Percentiles rank a stretch among this genome's conserved stretches.
Conservation (phyloP, 2,797 vertebrate species). For the Hydrophis major region DNA sequence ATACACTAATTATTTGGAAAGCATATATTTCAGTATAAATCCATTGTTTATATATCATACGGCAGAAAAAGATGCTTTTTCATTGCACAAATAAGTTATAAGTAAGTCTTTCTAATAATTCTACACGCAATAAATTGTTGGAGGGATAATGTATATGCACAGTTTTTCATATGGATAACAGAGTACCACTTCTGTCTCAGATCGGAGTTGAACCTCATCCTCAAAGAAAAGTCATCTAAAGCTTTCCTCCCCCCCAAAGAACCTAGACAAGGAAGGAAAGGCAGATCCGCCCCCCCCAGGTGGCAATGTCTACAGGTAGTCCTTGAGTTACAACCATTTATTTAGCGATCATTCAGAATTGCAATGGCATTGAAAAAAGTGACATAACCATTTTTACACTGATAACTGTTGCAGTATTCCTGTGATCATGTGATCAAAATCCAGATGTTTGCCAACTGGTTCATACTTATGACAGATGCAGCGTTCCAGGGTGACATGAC, state of each 20-base stretch:
- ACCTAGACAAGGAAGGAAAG: not conserved
- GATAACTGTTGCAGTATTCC: too few species aligned
- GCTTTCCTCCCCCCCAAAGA: not conserved
- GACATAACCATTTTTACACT: too few species aligned
- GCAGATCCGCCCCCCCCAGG: not conserved
- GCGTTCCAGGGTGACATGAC: too few species aligned
- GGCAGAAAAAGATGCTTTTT: not conserved
- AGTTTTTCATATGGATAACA: not conserved
- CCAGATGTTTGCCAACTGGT: too few species aligned
- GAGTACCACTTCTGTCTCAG: not conserved
- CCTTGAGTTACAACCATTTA: too few species aligned
- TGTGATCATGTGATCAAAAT: too few species aligned
- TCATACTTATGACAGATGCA: too few species aligned
- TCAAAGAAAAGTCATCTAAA: not conserved
- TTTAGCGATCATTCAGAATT: too few species aligned
- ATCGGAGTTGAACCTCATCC: not conserved
- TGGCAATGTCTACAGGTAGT: not conserved
- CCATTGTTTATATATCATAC: not conserved
- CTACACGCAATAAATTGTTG: not conserved
- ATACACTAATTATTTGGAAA: not conserved
- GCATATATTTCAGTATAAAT: not conserved
- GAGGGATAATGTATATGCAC: not conserved
- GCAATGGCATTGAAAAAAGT: too few species aligned
- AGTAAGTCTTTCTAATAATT: not conserved
- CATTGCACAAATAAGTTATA: not conserved